Evolutionary conservation across 2,888 invertebrate species (phyloP).

Genomic region (Gnatocerus cornutus): DNA sequence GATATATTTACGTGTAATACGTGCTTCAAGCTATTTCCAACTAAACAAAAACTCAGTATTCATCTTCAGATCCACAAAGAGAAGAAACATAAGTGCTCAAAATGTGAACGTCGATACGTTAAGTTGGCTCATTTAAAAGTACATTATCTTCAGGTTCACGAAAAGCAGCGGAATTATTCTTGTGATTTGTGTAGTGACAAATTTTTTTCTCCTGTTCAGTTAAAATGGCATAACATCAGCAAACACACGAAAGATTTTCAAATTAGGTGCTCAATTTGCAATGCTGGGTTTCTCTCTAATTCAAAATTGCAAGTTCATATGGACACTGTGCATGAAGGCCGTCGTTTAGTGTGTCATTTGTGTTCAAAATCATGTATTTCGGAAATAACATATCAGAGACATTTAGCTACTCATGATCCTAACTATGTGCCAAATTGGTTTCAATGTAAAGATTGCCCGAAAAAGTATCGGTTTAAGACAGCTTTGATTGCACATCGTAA

Average conservation of each 20-base stretch:
- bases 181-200: background rate
- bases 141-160: background rate
- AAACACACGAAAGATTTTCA: slow-evolving; percentile 3
- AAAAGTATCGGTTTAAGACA: background rate
- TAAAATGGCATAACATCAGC: background rate
- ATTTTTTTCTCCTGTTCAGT: too few species aligned
- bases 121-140: background rate
- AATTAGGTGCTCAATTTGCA: slow-evolving; percentile 32
- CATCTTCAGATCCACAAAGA: background rate
- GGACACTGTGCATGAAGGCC: background rate
- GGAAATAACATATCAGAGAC: background rate
- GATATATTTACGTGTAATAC: background rate
- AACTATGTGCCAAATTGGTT: slow-evolving; percentile 3
- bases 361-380: background rate
- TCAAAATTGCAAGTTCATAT: background rate
- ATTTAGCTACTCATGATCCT: background rate
- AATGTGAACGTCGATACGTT: background rate
- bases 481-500: background rate
- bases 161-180: background rate
- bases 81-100: background rate
- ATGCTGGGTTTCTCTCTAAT: background rate
- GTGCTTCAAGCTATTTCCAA: background rate
- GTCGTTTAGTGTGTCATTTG: background rate
- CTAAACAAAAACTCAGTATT: background rate
- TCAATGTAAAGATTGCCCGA: background rate